These are phyloP conservation scores for Salminus brasiliensis DNA, from an alignment of 2,113 vertebrate genomes.

Conservation along the genomic window DNA sequence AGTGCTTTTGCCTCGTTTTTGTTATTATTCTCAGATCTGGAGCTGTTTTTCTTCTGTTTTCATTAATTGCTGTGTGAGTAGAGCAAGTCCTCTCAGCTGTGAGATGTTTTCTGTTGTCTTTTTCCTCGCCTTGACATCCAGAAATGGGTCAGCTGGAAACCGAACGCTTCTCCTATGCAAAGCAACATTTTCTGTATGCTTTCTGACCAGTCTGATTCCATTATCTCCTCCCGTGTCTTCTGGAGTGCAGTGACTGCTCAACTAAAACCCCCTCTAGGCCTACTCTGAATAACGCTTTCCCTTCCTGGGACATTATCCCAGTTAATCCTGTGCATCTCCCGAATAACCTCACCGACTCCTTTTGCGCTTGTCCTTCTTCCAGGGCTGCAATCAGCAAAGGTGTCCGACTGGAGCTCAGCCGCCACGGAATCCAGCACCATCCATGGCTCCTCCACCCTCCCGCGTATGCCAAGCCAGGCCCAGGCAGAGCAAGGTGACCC, in stretches of 20 bases:
- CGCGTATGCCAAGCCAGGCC: slow-evolving; percentile 71
- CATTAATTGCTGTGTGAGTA: neutral
- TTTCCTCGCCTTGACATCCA: slow-evolving; percentile 26
- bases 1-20: neutral
- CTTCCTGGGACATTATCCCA: neutral
- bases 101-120: slow-evolving; percentile 2
- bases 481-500: slow-evolving; percentile 78
- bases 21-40: neutral
- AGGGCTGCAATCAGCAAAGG: slow-evolving; percentile 60
- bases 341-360: neutral
- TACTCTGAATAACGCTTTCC: neutral
- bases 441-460: slow-evolving; percentile 76
- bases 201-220: slow-evolving; percentile 39
- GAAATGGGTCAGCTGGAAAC: slow-evolving; percentile 64
- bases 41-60: neutral
- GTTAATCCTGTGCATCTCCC: neutral
- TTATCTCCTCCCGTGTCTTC: neutral
- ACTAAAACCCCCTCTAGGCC: neutral
- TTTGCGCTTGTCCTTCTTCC: too few relatives aligned
- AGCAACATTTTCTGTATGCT: slow-evolving; percentile 48
- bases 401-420: slow-evolving; percentile 77
- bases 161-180: slow-evolving; percentile 56
- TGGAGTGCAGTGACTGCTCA: neutral
- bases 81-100: neutral
- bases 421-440: slow-evolving; percentile 69